Evolutionary conservation across 2,797 vertebrate species (phyloP), one percentile per base, ranked within the genome.

Genomic region (Danio albolineatus): DNA sequence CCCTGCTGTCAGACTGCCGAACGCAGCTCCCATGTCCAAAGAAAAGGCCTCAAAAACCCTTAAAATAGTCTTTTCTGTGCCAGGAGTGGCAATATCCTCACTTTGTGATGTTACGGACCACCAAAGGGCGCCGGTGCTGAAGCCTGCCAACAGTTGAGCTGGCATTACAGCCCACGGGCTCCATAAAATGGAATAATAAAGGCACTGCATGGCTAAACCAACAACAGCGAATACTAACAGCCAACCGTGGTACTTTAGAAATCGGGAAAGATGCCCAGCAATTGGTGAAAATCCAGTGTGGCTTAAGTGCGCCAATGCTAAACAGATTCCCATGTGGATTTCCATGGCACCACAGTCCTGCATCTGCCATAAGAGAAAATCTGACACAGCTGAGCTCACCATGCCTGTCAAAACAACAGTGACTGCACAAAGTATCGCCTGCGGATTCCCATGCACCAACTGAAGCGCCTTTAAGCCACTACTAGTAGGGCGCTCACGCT

Each of bases 311-410:
- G 89, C 90, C 1, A 94, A 7, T 0, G 94, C 86, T 0, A 96
- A 88, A 0, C 90, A 87, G 53, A 93, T 57, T 0, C 95, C 97
- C 95, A 97, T 95, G 85, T 93, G 94, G 53, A 96, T 89, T 88
- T 97, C 94, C 0, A 80, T 76, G 82, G 96, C 90, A 51, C 93
- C 93, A 0, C 80, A 88, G 73, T 97, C 96, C 88, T 95, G 86
- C 95, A 97, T 96, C 89, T 95, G 92, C 97, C 96, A 98, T 76
- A 96, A 92, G 0, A 98, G 92, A 74, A 97, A 98, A 90, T 95
- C 94, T 7, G 95, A 93, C 43, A 92, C 87, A 0, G 87, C 51
- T 0, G 96, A 93, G 39, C 80, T 10, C 0, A 89, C 87, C 0
- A 83, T 84, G 0, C 95, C 96, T 0, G 85, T 77, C 76, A 97